Conservation (phyloP, 2,888 invertebrate species). For the Onchidella celtica region DNA sequence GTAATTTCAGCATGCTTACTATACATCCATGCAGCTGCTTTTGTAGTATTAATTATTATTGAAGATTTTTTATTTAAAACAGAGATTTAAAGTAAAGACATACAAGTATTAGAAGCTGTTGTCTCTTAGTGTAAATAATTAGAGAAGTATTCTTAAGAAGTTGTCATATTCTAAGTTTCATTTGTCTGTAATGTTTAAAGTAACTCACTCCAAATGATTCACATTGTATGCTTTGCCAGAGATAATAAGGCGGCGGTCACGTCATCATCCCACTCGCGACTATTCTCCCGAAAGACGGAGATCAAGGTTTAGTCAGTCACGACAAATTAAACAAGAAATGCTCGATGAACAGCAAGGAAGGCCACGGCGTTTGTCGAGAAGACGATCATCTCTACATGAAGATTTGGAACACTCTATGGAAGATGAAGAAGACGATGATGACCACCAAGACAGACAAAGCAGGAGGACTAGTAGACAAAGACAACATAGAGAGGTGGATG, state of each 20-base stretch:
- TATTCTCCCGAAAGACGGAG: constrained; percentile 21
- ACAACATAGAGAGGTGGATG: constrained; percentile 17
- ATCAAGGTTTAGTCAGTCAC: constrained; percentile 13
- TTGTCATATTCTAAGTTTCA: too few species aligned
- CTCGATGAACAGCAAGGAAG: constrained; percentile 47
- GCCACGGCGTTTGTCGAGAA: neutral
- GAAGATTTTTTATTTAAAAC: too few species aligned
- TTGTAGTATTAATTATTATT: too few species aligned
- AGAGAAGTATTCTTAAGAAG: too few species aligned
- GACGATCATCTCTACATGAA: constrained; percentile 1
- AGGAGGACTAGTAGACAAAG: constrained; percentile 5
- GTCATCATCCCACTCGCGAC: constrained; percentile 12
- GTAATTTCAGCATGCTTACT: too few species aligned
- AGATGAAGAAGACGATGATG: constrained; percentile 42
- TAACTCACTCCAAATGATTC: too few species aligned
- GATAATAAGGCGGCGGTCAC: constrained; percentile 24
- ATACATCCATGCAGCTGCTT: too few species aligned
- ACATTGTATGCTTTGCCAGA: too few species aligned
- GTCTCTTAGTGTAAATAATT: too few species aligned
- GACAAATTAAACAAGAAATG: constrained; percentile 47
- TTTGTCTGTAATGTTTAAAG: too few species aligned
- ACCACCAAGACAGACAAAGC: constrained; percentile 23
- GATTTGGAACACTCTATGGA: constrained; percentile 30
- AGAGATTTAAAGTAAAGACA: too few species aligned
- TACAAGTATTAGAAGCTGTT: too few species aligned